A percentile compares a stretch with the other conserved stretches of the same genome.
These are phyloP conservation scores for Rhamnusium bicolor DNA, from an alignment of 2,888 invertebrate genomes.

Conservation along the genomic window DNA sequence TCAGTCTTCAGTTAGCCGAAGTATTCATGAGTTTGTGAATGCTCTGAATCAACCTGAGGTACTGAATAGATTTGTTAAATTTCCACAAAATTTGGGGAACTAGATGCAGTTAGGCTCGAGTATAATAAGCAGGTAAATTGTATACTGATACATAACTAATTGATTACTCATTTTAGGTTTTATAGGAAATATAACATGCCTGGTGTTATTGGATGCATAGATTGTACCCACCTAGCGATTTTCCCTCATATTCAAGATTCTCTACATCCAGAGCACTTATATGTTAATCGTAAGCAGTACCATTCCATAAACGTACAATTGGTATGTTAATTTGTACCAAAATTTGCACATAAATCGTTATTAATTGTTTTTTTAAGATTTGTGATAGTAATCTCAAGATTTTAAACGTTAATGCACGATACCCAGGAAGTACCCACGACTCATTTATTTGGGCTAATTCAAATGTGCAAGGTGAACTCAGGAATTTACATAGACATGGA, in stretches of 20 bases:
- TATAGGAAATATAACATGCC: conserved; percentile 2
- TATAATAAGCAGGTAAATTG: background rate
- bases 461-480: background rate
- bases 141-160: background rate
- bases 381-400: conserved; percentile 30
- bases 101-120: background rate
- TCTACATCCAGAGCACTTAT: conserved; percentile 49
- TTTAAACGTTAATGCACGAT: conserved; percentile 36
- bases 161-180: conserved; percentile 5
- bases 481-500: conserved; percentile 17
- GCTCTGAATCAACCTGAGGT: background rate
- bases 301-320: conserved; percentile 60
- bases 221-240: conserved; percentile 59
- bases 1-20: background rate
- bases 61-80: background rate
- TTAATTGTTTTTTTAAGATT: background rate
- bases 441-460: conserved; percentile 38
- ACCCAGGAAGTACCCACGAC: conserved; percentile 37
- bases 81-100: background rate
- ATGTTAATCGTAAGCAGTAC: conserved; percentile 57
- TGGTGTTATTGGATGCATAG: conserved; percentile 52
- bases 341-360: background rate
- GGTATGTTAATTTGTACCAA: conserved; percentile 37
- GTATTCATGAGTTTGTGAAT: background rate
- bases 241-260: conserved; percentile 44